phyloP scores from a whole-genome alignment of 1,140 invertebrate species.

The Bacillus rossius region DNA sequence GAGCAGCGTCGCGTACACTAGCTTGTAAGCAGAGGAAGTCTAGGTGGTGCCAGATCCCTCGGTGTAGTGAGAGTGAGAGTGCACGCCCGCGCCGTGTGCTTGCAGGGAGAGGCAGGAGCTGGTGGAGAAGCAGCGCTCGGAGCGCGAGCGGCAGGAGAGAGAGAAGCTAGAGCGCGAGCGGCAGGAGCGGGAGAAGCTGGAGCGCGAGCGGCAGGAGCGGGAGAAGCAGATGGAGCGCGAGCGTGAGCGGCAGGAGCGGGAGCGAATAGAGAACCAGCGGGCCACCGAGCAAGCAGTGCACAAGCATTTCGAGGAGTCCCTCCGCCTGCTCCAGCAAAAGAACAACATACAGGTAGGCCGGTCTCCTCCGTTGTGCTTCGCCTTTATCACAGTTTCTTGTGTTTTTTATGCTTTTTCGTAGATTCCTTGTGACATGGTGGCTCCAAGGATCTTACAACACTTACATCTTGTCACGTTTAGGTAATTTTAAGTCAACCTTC shows the following conservation, averaged over 20 bases:
- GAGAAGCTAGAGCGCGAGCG: slow-evolving; percentile 43
- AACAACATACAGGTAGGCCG: slow-evolving; percentile 45
- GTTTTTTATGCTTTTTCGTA: no score
- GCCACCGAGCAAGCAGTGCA: slow-evolving; percentile 71
- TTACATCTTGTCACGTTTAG: no score
- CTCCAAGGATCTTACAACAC: no score
- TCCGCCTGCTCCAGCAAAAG: slow-evolving; percentile 76
- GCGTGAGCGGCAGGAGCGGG: slow-evolving; percentile 49
- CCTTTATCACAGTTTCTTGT: no score
- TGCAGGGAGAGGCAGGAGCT: slow-evolving; percentile 46
- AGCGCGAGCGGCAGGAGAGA: slow-evolving; percentile 26
- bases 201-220: slow-evolving; percentile 50
- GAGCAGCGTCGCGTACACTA: no score
- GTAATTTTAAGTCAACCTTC: no score
- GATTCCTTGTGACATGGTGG: no score
- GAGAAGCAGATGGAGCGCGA: slow-evolving; percentile 43
- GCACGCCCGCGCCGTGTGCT: no score
- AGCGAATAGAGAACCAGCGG: slow-evolving; percentile 57
- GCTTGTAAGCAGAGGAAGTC: no score
- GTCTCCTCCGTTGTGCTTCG: no score
- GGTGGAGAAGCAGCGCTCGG: slow-evolving; percentile 46
- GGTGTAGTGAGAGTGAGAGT: no score
- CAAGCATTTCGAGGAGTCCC: slow-evolving; percentile 85
- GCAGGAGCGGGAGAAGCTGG: slow-evolving; percentile 36
- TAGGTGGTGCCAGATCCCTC: no score